Conservation (phyloP, 2,888 invertebrate species). For the Tenthredo distinguenda region DNA sequence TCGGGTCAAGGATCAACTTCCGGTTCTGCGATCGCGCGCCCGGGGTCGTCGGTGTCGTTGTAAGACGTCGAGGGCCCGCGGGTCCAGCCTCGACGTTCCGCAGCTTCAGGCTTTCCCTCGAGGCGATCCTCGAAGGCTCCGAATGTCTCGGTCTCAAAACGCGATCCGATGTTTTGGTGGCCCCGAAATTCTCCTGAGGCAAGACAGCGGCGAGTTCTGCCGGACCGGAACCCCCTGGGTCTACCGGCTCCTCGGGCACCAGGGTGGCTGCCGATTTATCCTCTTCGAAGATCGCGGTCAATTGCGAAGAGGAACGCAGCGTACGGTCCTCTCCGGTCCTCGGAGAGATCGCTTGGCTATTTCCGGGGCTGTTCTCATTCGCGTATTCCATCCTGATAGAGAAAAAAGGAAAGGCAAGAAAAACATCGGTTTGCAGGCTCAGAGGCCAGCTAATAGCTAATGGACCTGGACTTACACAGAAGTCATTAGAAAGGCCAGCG, state of each 20-base stretch:
- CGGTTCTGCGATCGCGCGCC: constrained; percentile 54
- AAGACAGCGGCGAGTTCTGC: not conserved
- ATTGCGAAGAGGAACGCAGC: constrained; percentile 64
- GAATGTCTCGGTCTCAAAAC: constrained; percentile 55
- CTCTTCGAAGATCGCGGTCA: constrained; percentile 63
- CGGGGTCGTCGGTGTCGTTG: constrained; percentile 54
- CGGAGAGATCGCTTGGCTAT: constrained; percentile 63
- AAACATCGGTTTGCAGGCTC: not conserved
- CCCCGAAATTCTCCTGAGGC: not conserved
- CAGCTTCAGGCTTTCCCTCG: constrained; percentile 56
- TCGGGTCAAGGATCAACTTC: constrained; percentile 60
- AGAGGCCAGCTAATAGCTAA: too few species aligned
- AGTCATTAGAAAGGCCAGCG: constrained; percentile 54
- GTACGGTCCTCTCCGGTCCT: constrained; percentile 60
- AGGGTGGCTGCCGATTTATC: constrained; percentile 46
- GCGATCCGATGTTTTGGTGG: constrained; percentile 2
- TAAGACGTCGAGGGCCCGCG: constrained; percentile 57
- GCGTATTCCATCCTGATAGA: constrained; percentile 58
- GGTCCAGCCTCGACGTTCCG: constrained; percentile 43
- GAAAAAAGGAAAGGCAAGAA: not conserved
- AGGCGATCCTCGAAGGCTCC: constrained; percentile 55
- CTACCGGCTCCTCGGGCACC: not conserved
- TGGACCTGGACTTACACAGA: constrained; percentile 23
- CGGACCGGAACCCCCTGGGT: not conserved
- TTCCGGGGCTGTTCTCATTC: constrained; percentile 64